Evolutionary conservation across 2,797 vertebrate species (phyloP).

Genomic region (Molossus molossus): DNA sequence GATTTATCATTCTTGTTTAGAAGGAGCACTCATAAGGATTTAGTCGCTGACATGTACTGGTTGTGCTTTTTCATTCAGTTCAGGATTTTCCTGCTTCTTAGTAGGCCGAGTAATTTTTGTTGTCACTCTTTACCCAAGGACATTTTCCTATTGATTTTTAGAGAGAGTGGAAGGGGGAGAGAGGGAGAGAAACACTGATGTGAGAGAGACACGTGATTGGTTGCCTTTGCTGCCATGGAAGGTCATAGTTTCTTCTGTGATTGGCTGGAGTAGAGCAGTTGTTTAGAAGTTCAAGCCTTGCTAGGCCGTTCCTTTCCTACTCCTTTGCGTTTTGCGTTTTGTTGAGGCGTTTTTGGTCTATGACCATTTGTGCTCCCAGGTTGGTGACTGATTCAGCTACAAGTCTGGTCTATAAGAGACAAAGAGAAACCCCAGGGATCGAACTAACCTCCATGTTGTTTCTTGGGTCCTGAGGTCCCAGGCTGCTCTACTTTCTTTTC

Average conservation of each 20-base stretch:
- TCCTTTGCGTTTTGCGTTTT: neutral
- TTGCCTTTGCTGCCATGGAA: neutral
- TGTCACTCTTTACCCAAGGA: neutral
- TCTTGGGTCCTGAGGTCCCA: neutral
- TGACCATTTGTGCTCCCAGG: neutral
- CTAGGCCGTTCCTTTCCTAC: neutral
- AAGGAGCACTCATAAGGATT: neutral
- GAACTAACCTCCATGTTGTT: neutral
- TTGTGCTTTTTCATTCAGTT: neutral
- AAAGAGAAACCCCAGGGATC: neutral
- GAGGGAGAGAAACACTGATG: neutral
- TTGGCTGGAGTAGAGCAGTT: neutral
- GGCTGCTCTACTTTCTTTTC: neutral
- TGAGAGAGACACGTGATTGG: too few relatives aligned
- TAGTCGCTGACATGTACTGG: neutral
- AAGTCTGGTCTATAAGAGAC: neutral
- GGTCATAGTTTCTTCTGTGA: neutral
- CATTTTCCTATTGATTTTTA: neutral
- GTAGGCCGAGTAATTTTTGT: constrained; percentile 24
- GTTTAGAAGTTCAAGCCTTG: neutral
- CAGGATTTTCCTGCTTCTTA: constrained; percentile 40
- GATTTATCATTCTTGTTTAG: neutral
- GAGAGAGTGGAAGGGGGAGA: neutral
- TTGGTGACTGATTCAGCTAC: neutral
- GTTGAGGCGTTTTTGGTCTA: neutral